Evolutionary conservation across 37 sponge, comb jelly and placozoan species (phyloP).

Genomic region (Petrosia ficiformis): DNA sequence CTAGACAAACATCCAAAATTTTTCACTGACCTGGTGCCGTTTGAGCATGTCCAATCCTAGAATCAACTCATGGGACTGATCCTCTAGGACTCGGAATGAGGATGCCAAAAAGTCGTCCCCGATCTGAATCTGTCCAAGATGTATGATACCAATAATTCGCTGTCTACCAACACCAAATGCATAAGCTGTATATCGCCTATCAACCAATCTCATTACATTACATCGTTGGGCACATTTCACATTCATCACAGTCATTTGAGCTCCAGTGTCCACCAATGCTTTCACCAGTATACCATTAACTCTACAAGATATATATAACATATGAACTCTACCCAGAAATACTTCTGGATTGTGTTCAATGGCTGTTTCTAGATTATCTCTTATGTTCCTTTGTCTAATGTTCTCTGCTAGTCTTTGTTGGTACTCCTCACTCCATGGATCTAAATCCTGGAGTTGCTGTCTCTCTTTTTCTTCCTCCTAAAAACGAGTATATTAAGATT

Average conservation of each 20-base stretch:
- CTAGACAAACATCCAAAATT: no score
- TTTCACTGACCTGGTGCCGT: conserved; percentile 80
- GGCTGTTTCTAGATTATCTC: conserved; percentile 78
- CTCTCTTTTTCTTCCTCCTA: conserved; percentile 52
- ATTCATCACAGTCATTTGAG: conserved; percentile 88
- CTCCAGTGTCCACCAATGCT: conserved; percentile 95
- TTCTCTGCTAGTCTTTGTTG: conserved; percentile 76
- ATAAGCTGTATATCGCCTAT: conserved; percentile 70
- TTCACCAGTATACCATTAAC: conserved; percentile 84
- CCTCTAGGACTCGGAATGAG: conserved; percentile 86
- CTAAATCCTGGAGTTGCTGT: conserved; percentile 66
- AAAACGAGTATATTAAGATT: no score
- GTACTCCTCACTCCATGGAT: conserved; percentile 61
- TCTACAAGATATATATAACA: conserved; percentile 85
- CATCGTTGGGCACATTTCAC: conserved; percentile 79
- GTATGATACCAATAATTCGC: conserved; percentile 88
- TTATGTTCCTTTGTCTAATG: conserved; percentile 76
- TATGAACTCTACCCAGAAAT: conserved; percentile 80
- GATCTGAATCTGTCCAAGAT: conserved; percentile 86
- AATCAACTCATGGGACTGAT: conserved; percentile 84
- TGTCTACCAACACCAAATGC: conserved; percentile 91
- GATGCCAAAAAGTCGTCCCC: conserved; percentile 79
- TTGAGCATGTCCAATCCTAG: conserved; percentile 96
- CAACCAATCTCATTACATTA: conserved; percentile 84
- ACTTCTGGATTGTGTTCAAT: conserved; percentile 92